Evolutionary conservation across 2,797 vertebrate genomes (phyloP), one percentile per base, ranked within the genome.

Genomic region (Ptychadena robeensis): DNA sequence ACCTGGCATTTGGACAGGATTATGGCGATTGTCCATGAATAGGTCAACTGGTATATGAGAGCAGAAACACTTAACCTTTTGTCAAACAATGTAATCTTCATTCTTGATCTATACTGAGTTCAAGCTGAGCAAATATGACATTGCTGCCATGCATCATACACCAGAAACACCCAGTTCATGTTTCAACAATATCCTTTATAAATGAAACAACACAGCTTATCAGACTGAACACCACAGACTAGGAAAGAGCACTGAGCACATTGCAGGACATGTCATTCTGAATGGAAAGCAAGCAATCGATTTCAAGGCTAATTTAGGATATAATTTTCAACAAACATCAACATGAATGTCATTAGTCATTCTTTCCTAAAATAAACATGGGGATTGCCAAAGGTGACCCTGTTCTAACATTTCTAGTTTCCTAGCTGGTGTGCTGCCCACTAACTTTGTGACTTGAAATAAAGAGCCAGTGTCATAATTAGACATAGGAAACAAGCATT

Each of bases 31-130:
- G 15, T 12, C 31, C 65, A 38, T 25, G 44, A 82, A 78, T 77
- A 78, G 68, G 59, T n/a, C 73, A 68, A 28, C 12, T 25, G 11
- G 12, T 70, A 77, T 34, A 48, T 25, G 73, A 73, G 61, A 79
- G 32, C 64, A 38, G 32, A 22, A n/a, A 66, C 67, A 57, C 31
- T 40, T 83, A 79, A 79, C 76, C 61, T 83, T 83, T 68, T 11
- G 7, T 37, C 11, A 59, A 83, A 83, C 82, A 83, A 83, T 83
- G 82, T 67, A 73, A 83, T 83, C 76, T 83, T 28, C 12, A 30
- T 68, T 79, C 67, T 66, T 67, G 22, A 79, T 79, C 76, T 79
- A 28, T 61, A 31, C 11, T 25, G 32, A 44, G 59, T 57, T 9
- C 57, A 61, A 73, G 12, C 64, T 37, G 65, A 72, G 38, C 37